Conservation (phyloP, 2,797 vertebrate species). For the Columba guinea region DNA sequence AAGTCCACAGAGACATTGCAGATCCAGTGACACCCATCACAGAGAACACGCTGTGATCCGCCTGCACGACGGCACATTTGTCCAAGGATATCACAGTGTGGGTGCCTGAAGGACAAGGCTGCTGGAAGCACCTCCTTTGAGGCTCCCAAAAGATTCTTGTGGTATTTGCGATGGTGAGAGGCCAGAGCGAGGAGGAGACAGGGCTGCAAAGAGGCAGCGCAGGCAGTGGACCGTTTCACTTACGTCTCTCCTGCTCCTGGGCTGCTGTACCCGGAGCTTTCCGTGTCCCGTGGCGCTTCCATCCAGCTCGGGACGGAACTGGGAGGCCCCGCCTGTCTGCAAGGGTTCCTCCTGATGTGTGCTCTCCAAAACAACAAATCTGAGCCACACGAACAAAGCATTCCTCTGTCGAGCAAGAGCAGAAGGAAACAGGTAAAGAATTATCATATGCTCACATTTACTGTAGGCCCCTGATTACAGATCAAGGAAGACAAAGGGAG, state of each 20-base stretch:
- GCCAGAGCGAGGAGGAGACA: background rate
- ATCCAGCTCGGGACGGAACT: background rate
- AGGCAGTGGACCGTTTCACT: background rate
- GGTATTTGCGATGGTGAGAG: background rate
- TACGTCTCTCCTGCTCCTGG: no score
- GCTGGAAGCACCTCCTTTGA: background rate
- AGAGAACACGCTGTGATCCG: background rate
- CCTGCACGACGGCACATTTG: background rate
- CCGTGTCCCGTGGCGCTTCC: background rate
- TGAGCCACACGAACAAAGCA: background rate
- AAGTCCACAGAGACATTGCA: background rate
- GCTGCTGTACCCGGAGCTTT: background rate
- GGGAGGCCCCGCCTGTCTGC: background rate
- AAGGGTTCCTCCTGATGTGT: background rate
- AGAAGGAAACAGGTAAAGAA: background rate
- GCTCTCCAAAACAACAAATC: background rate
- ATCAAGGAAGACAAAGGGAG: background rate
- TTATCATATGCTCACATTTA: background rate
- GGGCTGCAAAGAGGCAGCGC: background rate
- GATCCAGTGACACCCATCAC: background rate
- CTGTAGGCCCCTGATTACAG: background rate
- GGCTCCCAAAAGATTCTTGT: background rate
- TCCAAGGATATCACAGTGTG: background rate
- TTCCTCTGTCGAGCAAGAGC: background rate
- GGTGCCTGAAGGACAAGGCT: background rate